Conservation (phyloP, 2,797 vertebrate genomes). For the Hozukius guyotensis region DNA sequence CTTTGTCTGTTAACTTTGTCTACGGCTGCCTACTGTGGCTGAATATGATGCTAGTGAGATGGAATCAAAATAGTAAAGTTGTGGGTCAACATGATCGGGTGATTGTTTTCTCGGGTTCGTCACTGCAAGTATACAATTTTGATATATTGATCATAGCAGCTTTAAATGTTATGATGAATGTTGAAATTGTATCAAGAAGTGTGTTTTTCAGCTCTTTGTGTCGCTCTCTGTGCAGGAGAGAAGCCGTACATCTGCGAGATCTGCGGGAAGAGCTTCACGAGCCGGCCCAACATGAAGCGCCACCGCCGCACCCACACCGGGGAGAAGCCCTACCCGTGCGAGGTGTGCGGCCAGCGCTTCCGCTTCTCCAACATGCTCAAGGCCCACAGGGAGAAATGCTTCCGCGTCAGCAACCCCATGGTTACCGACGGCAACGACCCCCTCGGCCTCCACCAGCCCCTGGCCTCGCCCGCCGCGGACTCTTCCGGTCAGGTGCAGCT, state of each 20-base stretch:
- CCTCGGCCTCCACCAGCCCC: constrained; percentile 61
- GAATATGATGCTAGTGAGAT: no score
- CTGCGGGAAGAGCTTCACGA: constrained; percentile 98
- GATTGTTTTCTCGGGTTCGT: no score
- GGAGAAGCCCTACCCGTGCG: constrained; percentile 95
- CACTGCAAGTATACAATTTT: no score
- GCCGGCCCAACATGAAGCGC: constrained; percentile 98
- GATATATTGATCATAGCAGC: not conserved
- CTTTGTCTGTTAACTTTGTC: no score
- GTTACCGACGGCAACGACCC: constrained; percentile 74
- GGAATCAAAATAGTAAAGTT: no score
- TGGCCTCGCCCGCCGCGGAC: constrained; percentile 60
- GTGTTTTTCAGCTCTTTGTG: not conserved
- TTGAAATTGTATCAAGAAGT: not conserved
- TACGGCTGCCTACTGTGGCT: no score
- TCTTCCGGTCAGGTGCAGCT: constrained; percentile 64
- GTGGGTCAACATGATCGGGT: no score
- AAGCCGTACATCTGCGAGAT: constrained; percentile 99
- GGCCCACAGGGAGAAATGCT: constrained; percentile 96
- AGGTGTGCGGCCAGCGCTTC: constrained; percentile 94
- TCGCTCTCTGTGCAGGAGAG: constrained; percentile 84
- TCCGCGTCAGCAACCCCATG: constrained; percentile 89
- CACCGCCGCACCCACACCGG: constrained; percentile 96
- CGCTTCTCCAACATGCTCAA: constrained; percentile 99
- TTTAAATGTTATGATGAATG: not conserved